A percentile compares a stretch with the other conserved stretches of the same genome.
phyloP scores from a whole-genome alignment of 2,888 invertebrate genomes.

The Hirtodrosophila histrioides region DNA sequence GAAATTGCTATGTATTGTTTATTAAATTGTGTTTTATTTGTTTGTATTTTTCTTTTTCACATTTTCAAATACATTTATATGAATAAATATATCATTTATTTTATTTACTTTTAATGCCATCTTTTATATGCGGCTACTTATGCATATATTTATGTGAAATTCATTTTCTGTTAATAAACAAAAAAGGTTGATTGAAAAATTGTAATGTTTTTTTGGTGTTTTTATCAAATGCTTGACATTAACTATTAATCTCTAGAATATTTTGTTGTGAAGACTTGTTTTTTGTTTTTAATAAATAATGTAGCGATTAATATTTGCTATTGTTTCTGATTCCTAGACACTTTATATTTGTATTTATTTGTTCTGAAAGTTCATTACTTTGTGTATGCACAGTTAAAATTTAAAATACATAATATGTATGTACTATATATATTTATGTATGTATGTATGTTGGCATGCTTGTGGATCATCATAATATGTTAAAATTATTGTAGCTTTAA shows the following conservation, averaged over 20 bases:
- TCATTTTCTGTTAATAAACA: conserved; percentile 49
- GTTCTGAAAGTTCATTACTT: conserved; percentile 23
- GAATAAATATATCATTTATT: conserved; percentile 77
- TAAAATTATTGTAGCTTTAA: conserved; percentile 69
- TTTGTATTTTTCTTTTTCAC: conserved; percentile 77
- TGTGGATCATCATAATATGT: conserved; percentile 45
- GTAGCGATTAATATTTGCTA: conserved; percentile 45
- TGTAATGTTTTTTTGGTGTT: conserved; percentile 22
- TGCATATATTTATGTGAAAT: conserved; percentile 59
- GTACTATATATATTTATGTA: conserved; percentile 27
- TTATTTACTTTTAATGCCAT: conserved; percentile 64
- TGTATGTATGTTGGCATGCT: conserved; percentile 51
- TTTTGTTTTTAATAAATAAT: conserved; percentile 37
- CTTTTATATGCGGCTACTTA: conserved; percentile 67
- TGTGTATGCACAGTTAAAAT: conserved; percentile 52
- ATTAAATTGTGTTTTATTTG: conserved; percentile 77
- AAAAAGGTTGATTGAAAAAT: conserved; percentile 45
- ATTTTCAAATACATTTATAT: conserved; percentile 81
- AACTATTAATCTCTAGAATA: conserved; percentile 48
- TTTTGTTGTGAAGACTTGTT: conserved; percentile 20
- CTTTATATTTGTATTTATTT: conserved; percentile 8
- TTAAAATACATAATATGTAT: conserved; percentile 46
- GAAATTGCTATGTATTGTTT: conserved; percentile 46
- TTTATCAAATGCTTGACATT: conserved; percentile 53
- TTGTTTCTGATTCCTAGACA: conserved; percentile 39